Conservation (phyloP, 2,888 invertebrate species). For the Deilephila porcellus region DNA sequence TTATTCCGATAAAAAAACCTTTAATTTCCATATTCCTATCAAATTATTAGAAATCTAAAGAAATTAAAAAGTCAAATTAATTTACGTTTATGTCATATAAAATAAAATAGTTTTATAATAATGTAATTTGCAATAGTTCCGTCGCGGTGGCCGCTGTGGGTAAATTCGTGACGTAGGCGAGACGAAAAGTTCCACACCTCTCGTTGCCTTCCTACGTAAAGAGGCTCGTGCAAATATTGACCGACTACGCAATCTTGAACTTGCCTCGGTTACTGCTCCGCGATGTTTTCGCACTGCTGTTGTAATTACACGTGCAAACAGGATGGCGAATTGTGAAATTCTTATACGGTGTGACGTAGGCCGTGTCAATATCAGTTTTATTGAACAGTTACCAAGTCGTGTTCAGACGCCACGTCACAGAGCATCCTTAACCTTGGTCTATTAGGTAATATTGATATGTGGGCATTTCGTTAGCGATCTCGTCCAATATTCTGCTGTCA, state of each 20-base stretch:
- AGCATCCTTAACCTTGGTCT: constrained; percentile 48
- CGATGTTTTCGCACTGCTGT: constrained; percentile 48
- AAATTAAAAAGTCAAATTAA: background rate
- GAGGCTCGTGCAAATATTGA: constrained; percentile 66
- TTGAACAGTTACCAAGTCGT: constrained; percentile 46
- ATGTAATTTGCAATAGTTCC: background rate
- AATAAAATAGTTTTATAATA: background rate
- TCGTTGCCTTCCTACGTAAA: constrained; percentile 63
- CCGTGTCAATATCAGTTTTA: constrained; percentile 34
- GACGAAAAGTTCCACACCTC: constrained; percentile 78
- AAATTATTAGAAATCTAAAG: background rate
- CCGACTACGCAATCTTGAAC: constrained; percentile 59
- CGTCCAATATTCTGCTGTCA: background rate
- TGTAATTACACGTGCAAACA: constrained; percentile 51
- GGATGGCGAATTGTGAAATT: constrained; percentile 47
- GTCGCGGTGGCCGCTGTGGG: constrained; percentile 31
- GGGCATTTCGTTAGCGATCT: constrained; percentile 5
- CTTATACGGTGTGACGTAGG: constrained; percentile 38
- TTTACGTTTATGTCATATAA: background rate
- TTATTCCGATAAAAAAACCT: background rate
- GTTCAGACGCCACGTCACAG: constrained; percentile 43
- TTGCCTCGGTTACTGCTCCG: constrained; percentile 45
- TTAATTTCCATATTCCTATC: background rate
- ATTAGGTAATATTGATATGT: background rate
- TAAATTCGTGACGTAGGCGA: constrained; percentile 60